Percentiles rank a stretch among this genome's conserved stretches.
phyloP scores from a whole-genome alignment of 2,888 invertebrate genomes.

The Drosophila antonietae region DNA sequence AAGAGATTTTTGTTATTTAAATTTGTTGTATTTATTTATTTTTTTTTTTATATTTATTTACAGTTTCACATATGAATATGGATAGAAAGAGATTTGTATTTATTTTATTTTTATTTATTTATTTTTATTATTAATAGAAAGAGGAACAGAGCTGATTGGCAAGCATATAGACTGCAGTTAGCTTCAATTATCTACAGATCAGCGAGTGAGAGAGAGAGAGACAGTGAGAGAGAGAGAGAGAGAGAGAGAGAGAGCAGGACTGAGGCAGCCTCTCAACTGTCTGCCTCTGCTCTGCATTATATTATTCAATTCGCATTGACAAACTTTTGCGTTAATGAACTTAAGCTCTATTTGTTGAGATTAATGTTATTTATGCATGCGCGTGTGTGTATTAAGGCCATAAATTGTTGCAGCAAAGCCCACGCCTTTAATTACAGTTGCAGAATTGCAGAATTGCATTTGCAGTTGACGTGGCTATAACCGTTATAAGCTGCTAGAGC shows the following conservation, averaged over 20 bases:
- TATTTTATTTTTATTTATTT: no score
- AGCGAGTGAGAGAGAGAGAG: not conserved
- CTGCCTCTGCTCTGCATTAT: not conserved
- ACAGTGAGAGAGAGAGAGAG: no score
- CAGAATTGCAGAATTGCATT: constrained; percentile 9
- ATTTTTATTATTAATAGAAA: no score
- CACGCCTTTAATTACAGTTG: constrained; percentile 17
- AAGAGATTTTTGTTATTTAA: no score
- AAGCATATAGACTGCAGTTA: not conserved
- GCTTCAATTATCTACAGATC: not conserved
- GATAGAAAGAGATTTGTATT: no score
- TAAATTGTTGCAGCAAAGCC: constrained; percentile 3
- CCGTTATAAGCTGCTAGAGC: constrained; percentile 12
- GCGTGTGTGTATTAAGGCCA: not conserved
- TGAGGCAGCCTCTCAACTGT: no score
- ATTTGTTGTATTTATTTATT: no score
- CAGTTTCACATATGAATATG: no score
- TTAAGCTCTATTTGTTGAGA: not conserved
- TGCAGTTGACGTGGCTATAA: constrained; percentile 4
- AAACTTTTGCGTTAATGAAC: not conserved
- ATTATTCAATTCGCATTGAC: not conserved
- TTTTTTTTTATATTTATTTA: no score
- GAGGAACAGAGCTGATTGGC: not conserved
- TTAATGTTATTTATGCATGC: constrained; percentile 1
- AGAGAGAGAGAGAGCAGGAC: no score